phyloP scores from a whole-genome alignment of 2,888 invertebrate genomes.

The Drosophila falleni region DNA sequence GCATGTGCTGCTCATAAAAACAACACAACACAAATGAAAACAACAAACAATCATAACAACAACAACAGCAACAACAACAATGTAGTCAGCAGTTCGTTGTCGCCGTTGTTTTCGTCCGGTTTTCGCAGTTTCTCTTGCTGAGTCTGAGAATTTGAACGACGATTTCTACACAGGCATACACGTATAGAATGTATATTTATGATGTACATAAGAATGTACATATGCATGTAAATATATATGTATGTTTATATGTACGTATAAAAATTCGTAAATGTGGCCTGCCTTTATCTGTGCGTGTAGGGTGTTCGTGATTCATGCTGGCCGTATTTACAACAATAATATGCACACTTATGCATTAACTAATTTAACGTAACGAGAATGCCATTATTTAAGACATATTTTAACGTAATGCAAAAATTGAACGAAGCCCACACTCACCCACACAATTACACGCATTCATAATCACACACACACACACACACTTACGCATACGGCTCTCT shows the following conservation, averaged over 20 bases:
- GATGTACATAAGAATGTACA: constrained; percentile 14
- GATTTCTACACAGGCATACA: constrained; percentile 37
- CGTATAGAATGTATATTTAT: background rate
- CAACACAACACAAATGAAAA: constrained; percentile 39
- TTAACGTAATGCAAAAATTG: constrained; percentile 46
- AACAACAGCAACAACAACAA: constrained; percentile 31
- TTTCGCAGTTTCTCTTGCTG: constrained; percentile 62
- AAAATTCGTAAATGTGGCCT: background rate
- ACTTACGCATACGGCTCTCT: constrained; percentile 20
- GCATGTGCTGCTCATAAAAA: constrained; percentile 57
- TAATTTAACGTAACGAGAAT: constrained; percentile 7
- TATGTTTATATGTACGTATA: too few relatives aligned
- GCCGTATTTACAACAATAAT: constrained; percentile 8
- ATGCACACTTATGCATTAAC: constrained; percentile 1
- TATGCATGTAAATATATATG: too few relatives aligned
- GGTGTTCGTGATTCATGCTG: constrained; percentile 42
- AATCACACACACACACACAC: constrained; percentile 12
- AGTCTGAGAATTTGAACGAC: constrained; percentile 44
- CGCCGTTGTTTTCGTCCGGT: constrained; percentile 71
- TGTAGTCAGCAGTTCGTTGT: constrained; percentile 60
- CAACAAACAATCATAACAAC: constrained; percentile 32
- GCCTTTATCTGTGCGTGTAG: constrained; percentile 4
- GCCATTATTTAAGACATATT: constrained; percentile 36
- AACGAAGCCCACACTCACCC: constrained; percentile 38
- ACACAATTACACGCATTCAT: constrained; percentile 27